Evolutionary conservation across 2,888 invertebrate genomes (phyloP).

Genomic region (Marronus borbonicus): DNA sequence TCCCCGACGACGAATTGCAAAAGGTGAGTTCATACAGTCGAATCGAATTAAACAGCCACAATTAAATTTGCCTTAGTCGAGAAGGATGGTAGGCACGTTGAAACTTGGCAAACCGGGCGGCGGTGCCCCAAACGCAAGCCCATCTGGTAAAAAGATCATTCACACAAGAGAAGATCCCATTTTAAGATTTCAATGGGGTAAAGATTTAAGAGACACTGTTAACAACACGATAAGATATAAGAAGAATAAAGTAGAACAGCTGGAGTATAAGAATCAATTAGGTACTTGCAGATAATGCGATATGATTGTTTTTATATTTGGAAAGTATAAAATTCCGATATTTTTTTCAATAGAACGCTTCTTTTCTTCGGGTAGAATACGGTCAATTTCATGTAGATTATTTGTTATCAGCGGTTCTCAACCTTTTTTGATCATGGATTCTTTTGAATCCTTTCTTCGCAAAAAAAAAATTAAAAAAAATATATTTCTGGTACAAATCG

Average conservation of each 20-base stretch:
- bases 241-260: constrained; percentile 73
- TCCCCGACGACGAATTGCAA: constrained; percentile 74
- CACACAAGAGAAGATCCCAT: constrained; percentile 75
- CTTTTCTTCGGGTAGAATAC: too few species aligned
- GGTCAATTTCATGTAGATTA: too few species aligned
- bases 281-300: constrained; percentile 68
- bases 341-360: too few species aligned
- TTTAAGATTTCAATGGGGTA: constrained; percentile 76
- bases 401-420: too few species aligned
- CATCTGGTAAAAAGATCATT: constrained; percentile 66
- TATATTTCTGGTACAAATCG: too few species aligned
- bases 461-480: too few species aligned
- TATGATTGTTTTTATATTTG: too few species aligned
- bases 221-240: constrained; percentile 82
- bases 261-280: constrained; percentile 75
- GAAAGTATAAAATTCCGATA: too few species aligned
- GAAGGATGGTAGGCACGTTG: constrained; percentile 64
- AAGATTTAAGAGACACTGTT: constrained; percentile 75
- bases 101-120: constrained; percentile 64
- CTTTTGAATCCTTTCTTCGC: too few species aligned
- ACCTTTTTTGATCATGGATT: too few species aligned
- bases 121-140: constrained; percentile 68
- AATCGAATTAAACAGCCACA: too few species aligned
- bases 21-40: constrained; percentile 65
- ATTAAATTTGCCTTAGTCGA: constrained; percentile 59